Percentiles rank a stretch among this genome's conserved stretches.
Conservation (phyloP, 2,888 invertebrate genomes). For the Theretra japonica region DNA sequence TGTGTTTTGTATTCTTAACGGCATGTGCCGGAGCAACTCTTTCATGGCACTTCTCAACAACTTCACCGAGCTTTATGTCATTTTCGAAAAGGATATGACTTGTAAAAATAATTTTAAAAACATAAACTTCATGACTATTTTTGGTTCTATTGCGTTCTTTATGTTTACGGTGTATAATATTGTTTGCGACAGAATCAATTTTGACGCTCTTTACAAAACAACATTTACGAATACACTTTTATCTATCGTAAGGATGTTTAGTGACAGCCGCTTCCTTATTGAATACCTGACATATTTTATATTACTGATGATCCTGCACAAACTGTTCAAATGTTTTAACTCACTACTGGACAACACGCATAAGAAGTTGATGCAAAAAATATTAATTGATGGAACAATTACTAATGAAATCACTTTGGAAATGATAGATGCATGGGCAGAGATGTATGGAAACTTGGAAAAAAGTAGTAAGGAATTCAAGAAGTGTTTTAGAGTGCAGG, state of each 20-base stretch:
- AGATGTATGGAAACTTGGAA: background rate
- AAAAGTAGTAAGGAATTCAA: background rate
- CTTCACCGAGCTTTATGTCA: background rate
- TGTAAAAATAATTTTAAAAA: background rate
- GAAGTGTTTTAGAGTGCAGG: background rate
- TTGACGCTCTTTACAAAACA: background rate
- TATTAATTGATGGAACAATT: background rate
- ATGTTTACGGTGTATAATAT: background rate
- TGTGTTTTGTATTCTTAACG: background rate
- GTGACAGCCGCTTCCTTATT: background rate
- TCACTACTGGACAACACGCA: background rate
- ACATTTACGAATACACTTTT: background rate
- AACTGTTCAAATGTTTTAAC: background rate
- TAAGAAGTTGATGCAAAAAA: background rate
- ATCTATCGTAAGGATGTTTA: background rate
- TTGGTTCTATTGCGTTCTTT: background rate
- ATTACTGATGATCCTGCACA: background rate
- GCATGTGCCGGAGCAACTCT: background rate
- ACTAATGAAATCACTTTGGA: background rate
- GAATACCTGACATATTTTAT: background rate
- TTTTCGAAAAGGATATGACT: background rate
- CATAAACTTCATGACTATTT: background rate
- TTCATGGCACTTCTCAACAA: background rate
- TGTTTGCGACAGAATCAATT: background rate
- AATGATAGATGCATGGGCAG: background rate